Evolutionary conservation across 2,888 invertebrate species (phyloP).

Genomic region (Heterodera filipjevi): DNA sequence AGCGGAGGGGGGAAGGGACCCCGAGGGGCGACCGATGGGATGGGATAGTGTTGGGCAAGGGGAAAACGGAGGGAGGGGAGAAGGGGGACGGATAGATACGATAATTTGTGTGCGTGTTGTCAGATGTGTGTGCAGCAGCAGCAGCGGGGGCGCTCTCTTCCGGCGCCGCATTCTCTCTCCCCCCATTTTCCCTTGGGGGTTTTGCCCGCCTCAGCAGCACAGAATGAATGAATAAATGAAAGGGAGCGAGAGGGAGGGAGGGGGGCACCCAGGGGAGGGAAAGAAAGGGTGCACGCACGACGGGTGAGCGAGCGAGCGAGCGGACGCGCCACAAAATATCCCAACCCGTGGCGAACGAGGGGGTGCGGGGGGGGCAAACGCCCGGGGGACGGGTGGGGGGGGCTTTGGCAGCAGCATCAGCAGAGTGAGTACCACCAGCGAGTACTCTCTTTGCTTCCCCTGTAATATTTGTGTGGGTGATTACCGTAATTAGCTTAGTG

Average conservation of each 20-base stretch:
- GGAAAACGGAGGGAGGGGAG: not conserved
- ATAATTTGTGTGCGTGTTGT: slow-evolving; percentile 14
- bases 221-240: slow-evolving; percentile 11
- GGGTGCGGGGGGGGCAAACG: not conserved
- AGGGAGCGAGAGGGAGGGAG: not conserved
- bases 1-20: not conserved
- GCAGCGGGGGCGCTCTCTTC: not conserved
- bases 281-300: slow-evolving; percentile 6
- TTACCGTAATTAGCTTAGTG: slow-evolving; percentile 10
- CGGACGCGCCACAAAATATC: slow-evolving; percentile 3
- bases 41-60: slow-evolving; percentile 6
- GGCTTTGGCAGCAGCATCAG: not conserved
- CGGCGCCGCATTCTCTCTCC: not conserved
- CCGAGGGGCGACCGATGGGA: not conserved
- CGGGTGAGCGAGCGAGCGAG: too few species aligned
- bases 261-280: not conserved
- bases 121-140: slow-evolving; percentile 7
- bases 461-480: too few species aligned
- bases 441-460: too few species aligned
- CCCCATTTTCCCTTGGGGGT: not conserved
- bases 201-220: not conserved
- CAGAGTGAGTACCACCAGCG: not conserved
- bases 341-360: not conserved
- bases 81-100: not conserved
- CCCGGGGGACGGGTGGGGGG: not conserved